Evolutionary conservation across 2,888 invertebrate genomes (phyloP).

Genomic region (Clanis bilineata): DNA sequence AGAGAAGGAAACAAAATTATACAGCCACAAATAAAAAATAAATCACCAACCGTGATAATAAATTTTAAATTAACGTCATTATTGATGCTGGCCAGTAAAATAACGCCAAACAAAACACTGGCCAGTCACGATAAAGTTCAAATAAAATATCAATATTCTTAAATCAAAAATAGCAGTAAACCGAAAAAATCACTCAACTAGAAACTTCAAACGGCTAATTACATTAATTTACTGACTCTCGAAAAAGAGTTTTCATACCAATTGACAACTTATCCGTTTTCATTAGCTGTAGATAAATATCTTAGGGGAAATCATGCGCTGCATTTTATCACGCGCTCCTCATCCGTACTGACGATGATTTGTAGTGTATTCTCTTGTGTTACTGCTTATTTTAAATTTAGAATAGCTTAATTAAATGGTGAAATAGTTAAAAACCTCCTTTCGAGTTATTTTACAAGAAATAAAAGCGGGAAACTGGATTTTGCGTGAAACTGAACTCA

Average conservation of each 20-base stretch:
- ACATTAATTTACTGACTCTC: constrained; percentile 32
- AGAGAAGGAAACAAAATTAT: background rate
- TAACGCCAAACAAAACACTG: background rate
- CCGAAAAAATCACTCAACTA: constrained; percentile 12
- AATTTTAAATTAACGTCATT: background rate
- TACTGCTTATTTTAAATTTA: background rate
- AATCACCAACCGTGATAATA: background rate
- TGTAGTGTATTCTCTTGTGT: background rate
- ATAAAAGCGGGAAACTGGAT: no score
- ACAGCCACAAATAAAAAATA: background rate
- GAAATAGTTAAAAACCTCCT: background rate
- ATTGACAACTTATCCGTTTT: constrained; percentile 49
- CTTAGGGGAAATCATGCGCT: constrained; percentile 48
- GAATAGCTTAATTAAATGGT: background rate
- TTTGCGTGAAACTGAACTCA: no score
- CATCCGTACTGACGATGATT: background rate
- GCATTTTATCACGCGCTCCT: constrained; percentile 44
- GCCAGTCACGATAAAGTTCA: background rate
- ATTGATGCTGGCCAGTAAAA: background rate
- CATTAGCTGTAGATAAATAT: constrained; percentile 36
- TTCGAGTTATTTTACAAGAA: no score
- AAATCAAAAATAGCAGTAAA: background rate
- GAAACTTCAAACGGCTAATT: constrained; percentile 34
- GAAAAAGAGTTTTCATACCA: constrained; percentile 41
- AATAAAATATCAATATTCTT: background rate